A percentile compares a stretch with the other conserved stretches of the same genome.
Conservation (phyloP, 2,888 invertebrate genomes). For the Tanytarsus gracilentus region DNA sequence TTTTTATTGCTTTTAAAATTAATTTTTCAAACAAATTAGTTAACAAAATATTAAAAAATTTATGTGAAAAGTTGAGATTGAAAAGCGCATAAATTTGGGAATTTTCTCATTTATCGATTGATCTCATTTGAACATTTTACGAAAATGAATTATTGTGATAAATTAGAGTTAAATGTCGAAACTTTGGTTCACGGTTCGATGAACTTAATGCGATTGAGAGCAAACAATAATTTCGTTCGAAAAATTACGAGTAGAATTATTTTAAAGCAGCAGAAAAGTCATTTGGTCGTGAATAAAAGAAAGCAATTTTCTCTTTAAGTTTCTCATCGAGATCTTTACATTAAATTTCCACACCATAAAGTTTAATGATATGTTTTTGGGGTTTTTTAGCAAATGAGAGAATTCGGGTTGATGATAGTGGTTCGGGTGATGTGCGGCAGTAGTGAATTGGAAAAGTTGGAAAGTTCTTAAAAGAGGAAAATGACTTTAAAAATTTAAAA, state of each 20-base stretch:
- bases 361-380: conserved; percentile 16
- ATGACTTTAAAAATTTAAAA: too few species aligned
- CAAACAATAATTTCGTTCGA: not conserved
- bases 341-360: conserved; percentile 21
- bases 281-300: not conserved
- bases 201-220: not conserved
- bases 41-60: too few species aligned
- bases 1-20: not conserved
- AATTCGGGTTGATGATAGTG: too few species aligned
- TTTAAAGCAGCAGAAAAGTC: not conserved
- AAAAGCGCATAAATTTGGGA: too few species aligned
- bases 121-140: too few species aligned
- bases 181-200: not conserved
- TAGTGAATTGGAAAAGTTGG: too few species aligned
- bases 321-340: not conserved
- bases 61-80: too few species aligned
- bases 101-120: too few species aligned
- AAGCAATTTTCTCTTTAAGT: not conserved
- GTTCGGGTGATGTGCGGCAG: too few species aligned
- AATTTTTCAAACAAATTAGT: too few species aligned
- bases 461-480: too few species aligned
- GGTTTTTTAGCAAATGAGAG: too few species aligned
- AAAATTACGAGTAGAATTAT: not conserved
- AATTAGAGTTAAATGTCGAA: not conserved
- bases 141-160: not conserved